phyloP scores from a whole-genome alignment of 2,113 vertebrate genomes.

The Ctenomys sociabilis region DNA sequence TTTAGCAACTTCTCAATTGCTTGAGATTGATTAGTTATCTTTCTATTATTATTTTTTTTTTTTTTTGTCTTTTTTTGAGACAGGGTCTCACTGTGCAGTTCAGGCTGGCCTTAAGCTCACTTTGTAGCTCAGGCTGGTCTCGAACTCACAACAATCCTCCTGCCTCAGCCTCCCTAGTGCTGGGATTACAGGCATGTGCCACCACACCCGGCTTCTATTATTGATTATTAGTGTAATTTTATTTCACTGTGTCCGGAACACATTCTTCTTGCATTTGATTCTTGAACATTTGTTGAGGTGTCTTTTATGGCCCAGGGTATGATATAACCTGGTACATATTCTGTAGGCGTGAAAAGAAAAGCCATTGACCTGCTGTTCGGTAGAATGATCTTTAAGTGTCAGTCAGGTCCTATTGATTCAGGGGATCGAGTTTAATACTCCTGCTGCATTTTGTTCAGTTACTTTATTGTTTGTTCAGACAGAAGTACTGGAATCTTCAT shows the following conservation, averaged over 20 bases:
- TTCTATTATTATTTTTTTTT: no score
- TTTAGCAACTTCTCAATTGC: not conserved
- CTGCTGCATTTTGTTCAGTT: not conserved
- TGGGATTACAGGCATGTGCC: no score
- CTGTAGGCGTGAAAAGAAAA: not conserved
- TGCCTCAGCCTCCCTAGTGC: no score
- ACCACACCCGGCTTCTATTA: no score
- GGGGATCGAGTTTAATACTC: not conserved
- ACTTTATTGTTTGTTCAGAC: not conserved
- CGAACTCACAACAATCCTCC: no score
- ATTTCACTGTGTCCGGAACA: not conserved
- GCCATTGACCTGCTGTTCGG: not conserved
- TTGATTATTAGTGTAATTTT: not conserved
- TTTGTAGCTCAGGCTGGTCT: no score
- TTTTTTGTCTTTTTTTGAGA: no score
- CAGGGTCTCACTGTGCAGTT: no score
- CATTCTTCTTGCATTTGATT: not conserved
- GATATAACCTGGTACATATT: not conserved
- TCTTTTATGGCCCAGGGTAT: not conserved
- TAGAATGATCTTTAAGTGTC: not conserved
- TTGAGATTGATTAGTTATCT: not conserved
- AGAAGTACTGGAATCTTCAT: not conserved
- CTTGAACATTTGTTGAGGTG: not conserved
- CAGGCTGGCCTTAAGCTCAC: no score
- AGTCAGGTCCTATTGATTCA: not conserved